phyloP scores from a whole-genome alignment of 2,888 invertebrate genomes.

The Shargacucullia verbasci region DNA sequence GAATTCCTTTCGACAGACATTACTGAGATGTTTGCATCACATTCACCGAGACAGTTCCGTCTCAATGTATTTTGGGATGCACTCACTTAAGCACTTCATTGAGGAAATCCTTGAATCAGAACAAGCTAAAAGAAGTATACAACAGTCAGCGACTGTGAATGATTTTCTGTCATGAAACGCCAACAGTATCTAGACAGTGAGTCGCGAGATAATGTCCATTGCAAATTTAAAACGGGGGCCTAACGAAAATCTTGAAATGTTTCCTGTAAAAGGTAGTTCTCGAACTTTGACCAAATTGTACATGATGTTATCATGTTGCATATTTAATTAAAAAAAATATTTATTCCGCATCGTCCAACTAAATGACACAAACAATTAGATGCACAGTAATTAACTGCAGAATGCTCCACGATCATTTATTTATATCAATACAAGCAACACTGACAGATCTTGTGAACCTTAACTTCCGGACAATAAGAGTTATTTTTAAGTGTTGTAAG shows the following conservation, averaged over 20 bases:
- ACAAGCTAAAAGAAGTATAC: too few species aligned
- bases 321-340: too few species aligned
- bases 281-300: too few species aligned
- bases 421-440: neutral
- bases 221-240: too few species aligned
- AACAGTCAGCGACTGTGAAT: too few species aligned
- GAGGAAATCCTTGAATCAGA: conserved; percentile 2
- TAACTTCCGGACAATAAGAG: neutral
- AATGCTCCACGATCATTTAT: conserved; percentile 11
- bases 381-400: conserved; percentile 24
- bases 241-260: too few species aligned
- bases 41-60: neutral
- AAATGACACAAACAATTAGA: conserved; percentile 23
- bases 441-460: neutral
- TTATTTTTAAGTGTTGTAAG: conserved; percentile 9
- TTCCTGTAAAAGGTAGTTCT: too few species aligned
- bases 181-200: too few species aligned
- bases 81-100: conserved; percentile 6
- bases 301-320: neutral
- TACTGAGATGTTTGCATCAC: neutral
- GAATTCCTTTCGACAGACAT: too few species aligned
- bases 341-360: conserved; percentile 2
- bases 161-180: too few species aligned
- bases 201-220: too few species aligned
- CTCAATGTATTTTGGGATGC: conserved; percentile 7